A percentile compares a stretch with the other conserved stretches of the same genome.
phyloP scores from a whole-genome alignment of 2,113 vertebrate genomes.

The Lepus europaeus region DNA sequence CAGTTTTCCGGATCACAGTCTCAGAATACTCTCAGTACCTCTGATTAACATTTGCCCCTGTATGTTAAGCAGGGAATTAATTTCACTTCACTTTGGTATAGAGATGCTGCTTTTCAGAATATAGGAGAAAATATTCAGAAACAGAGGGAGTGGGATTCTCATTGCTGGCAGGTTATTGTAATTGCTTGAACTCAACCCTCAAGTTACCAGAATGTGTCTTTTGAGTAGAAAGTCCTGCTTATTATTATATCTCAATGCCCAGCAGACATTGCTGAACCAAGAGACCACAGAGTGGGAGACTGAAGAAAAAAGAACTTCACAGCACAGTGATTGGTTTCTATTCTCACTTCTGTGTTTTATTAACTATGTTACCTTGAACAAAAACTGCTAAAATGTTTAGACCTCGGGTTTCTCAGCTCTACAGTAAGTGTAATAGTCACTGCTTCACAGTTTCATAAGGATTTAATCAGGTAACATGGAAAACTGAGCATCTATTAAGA shows the following conservation, averaged over 20 bases:
- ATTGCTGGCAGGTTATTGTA: not conserved
- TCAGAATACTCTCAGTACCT: not conserved
- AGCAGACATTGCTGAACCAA: not conserved
- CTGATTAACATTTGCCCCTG: not conserved
- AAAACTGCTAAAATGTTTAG: not conserved
- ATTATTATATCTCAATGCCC: not conserved
- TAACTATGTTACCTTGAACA: slow-evolving; percentile 44
- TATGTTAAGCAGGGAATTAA: not conserved
- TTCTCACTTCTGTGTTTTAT: not conserved
- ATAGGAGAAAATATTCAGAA: not conserved
- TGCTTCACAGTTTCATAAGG: not conserved
- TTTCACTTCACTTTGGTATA: not conserved
- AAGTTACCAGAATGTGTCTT: not conserved
- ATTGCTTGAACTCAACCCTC: not conserved
- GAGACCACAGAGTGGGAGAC: not conserved
- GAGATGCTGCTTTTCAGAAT: slow-evolving; percentile 30
- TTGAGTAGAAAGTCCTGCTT: not conserved
- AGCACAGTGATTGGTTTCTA: slow-evolving; percentile 31
- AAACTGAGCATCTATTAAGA: not conserved
- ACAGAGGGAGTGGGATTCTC: not conserved
- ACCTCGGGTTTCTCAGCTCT: slow-evolving; percentile 46
- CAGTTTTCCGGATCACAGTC: not conserved
- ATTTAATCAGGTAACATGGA: not conserved
- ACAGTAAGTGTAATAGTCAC: not conserved
- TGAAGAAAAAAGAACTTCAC: not conserved